Conservation (phyloP, 2,797 vertebrate species). For the Smutsia gigantea region DNA sequence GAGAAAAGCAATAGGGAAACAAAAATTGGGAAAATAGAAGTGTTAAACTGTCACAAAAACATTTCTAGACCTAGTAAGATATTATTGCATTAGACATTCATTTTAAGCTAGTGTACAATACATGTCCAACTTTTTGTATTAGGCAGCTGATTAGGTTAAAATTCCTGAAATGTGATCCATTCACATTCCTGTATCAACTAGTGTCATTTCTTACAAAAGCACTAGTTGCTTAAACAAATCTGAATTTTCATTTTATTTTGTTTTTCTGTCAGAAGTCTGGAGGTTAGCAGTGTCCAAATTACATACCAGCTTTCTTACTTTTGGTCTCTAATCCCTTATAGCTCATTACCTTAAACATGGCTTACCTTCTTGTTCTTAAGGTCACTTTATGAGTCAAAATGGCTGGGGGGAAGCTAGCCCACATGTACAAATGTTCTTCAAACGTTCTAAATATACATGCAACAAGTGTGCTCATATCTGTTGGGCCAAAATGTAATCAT, state of each 20-base stretch:
- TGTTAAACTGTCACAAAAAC: background rate
- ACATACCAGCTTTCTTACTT: background rate
- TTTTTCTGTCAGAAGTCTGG: background rate
- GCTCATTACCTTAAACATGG: background rate
- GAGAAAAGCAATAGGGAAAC: background rate
- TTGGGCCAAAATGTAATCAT: background rate
- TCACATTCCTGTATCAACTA: background rate
- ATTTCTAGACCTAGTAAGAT: background rate
- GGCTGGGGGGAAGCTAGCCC: background rate
- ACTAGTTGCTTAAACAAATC: background rate
- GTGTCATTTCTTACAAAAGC: background rate
- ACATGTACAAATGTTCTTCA: background rate
- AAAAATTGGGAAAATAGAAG: background rate
- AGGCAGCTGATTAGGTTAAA: background rate
- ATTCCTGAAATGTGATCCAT: background rate
- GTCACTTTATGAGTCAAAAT: background rate
- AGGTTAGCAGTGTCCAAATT: background rate
- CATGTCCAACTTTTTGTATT: background rate
- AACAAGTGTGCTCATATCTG: background rate
- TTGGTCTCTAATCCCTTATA: background rate
- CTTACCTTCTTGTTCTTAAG: background rate
- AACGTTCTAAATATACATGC: background rate
- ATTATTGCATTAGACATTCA: background rate
- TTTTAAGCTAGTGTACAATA: background rate
- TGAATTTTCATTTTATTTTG: background rate